Evolutionary conservation across 2,888 invertebrate species (phyloP).

Genomic region (Sesamia inferens): DNA sequence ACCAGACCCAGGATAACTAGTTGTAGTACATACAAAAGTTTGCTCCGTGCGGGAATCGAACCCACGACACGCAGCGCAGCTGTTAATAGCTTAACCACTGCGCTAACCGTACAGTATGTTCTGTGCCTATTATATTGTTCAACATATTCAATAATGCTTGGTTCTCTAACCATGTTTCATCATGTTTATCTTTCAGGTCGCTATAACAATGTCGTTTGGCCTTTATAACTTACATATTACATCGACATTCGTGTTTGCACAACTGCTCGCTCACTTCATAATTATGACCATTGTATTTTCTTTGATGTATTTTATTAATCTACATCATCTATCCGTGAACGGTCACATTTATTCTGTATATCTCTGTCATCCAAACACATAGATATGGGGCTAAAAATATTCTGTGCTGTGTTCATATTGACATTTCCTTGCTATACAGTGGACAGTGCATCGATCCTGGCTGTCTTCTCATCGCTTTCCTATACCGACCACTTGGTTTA

Average conservation of each 20-base stretch:
- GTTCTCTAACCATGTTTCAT: slow-evolving; percentile 18
- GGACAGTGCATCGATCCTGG: slow-evolving; percentile 78
- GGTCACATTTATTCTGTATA: slow-evolving; percentile 58
- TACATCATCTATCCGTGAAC: slow-evolving; percentile 38
- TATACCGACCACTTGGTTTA: slow-evolving; percentile 83
- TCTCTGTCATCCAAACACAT: slow-evolving; percentile 33
- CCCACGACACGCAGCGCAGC: too few species aligned
- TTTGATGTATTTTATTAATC: slow-evolving; percentile 62
- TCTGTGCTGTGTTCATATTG: slow-evolving; percentile 67
- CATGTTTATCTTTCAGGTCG: slow-evolving; percentile 32
- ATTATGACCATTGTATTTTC: slow-evolving; percentile 46
- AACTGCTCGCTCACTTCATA: slow-evolving; percentile 62
- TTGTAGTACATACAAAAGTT: too few species aligned
- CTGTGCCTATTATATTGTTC: too few species aligned
- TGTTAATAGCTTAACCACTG: too few species aligned
- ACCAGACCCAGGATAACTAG: too few species aligned
- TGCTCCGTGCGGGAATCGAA: too few species aligned
- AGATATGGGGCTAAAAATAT: slow-evolving; percentile 67
- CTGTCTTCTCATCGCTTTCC: slow-evolving; percentile 83
- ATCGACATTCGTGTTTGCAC: slow-evolving; percentile 70
- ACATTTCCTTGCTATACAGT: slow-evolving; percentile 64
- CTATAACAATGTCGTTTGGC: slow-evolving; percentile 39
- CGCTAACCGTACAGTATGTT: too few species aligned
- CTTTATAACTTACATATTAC: slow-evolving; percentile 46
- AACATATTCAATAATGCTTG: slow-evolving; percentile 5